phyloP scores from a whole-genome alignment of 2,113 vertebrate genomes.

The Chloropsis cyanopogon region DNA sequence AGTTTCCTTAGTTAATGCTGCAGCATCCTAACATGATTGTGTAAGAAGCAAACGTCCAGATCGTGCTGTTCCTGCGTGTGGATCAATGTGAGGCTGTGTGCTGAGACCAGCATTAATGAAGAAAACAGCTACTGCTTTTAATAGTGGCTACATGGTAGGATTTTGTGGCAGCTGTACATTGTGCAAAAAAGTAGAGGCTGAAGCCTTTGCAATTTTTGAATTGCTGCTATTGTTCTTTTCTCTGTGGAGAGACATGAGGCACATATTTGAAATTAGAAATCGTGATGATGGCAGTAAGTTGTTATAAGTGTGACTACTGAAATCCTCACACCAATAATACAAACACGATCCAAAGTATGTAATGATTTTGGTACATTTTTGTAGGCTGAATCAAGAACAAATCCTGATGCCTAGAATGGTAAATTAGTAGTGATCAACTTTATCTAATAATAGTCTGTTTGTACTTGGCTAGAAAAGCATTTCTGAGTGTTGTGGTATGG shows the following conservation, averaged over 20 bases:
- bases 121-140: not conserved
- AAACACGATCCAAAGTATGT: not conserved
- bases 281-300: not conserved
- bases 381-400: not conserved
- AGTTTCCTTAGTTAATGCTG: not conserved
- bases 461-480: not conserved
- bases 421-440: not conserved
- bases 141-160: not conserved
- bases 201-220: not conserved
- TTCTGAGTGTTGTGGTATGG: not conserved
- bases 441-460: not conserved
- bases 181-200: not conserved
- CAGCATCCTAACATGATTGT: not conserved
- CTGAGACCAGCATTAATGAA: not conserved
- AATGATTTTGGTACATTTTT: not conserved
- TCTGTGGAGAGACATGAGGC: not conserved
- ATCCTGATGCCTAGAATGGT: not conserved
- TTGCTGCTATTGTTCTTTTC: not conserved
- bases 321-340: not conserved
- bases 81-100: not conserved
- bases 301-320: not conserved
- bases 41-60: not conserved
- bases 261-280: not conserved
- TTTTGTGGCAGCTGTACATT: not conserved
- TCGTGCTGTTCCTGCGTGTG: rapidly evolving